Base-by-base conservation (phyloP, 2,888 invertebrate genomes). In the Drosophila monieri region DNA sequence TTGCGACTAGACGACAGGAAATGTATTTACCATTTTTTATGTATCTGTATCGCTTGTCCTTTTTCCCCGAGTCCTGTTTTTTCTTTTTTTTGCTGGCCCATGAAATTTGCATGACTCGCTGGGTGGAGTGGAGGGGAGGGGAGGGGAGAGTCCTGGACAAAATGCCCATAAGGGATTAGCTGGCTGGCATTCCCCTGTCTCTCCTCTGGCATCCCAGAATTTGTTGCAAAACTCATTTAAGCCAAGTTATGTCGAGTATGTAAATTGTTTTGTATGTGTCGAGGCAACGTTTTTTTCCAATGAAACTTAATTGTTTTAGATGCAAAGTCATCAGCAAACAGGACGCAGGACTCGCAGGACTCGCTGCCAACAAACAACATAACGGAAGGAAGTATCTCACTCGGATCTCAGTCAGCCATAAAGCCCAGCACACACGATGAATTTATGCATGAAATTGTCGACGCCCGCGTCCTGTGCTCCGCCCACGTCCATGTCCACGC, bases 81-180 rank as follows among this genome's bases (percentile, higher is more conserved):
- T n/a, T n/a, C n/a, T n/a, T n/a, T 47, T 8, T 25, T 47, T 48
- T 52, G 9, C 37, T 72, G 68, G 70, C 75, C 75, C 79, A 88
- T 89, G 85, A 90, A 90, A 91, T 91, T 90, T 90, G 91, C 91
- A 91, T 91, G 91, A 88, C 68, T 64, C 80, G 77, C 69, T 68
- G 49, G 32, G 41, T 56, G 68, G 72, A 77, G 18, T 18, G 18
- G 18, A 18, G 18, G 1, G 18, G 18, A 18, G 18, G 1, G 18
- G 18, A 18, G 18, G 70, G 77, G 77, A 73, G 77, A 73, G 21
- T 23, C 21, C 76, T 46, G 67, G 75, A 89, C 90, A 90, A 89
- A 90, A 90, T 90, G 90, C 90, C 90, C 90, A 88, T 85, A 89
- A 89, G 90, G 90, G 90, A 90, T 90, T 90, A 90, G 86, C 90